Percentiles rank a stretch among this genome's conserved stretches.
Conservation (phyloP, 2,888 invertebrate species). For the Penaeus monodon region DNA sequence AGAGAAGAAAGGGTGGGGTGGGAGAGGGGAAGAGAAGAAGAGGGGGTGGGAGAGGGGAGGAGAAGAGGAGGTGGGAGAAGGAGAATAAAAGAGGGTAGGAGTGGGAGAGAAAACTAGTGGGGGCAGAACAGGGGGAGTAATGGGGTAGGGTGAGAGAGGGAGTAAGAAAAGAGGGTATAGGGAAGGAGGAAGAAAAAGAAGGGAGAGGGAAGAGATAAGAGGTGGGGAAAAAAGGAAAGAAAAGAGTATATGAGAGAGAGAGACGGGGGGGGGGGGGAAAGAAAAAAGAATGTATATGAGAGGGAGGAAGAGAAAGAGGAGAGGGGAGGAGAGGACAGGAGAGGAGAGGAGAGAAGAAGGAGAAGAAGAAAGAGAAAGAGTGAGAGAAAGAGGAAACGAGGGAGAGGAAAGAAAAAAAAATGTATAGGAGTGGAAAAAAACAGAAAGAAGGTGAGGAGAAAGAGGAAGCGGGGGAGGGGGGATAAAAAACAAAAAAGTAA, state of each 20-base stretch:
- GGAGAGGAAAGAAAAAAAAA: background rate
- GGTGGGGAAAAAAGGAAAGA: rapidly evolving
- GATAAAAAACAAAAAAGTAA: background rate
- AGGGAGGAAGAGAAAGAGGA: background rate
- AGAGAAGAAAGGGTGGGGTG: too few relatives aligned
- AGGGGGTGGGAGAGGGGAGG: background rate
- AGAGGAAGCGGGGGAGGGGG: background rate
- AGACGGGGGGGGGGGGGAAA: background rate
- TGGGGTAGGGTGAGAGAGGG: background rate
- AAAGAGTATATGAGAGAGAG: background rate
- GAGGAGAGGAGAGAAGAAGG: background rate
- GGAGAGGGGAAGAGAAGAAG: background rate
- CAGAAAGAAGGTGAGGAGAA: background rate
- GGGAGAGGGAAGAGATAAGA: background rate
- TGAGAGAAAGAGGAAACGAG: background rate
- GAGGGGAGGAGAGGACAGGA: background rate
- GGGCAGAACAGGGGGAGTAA: too few relatives aligned
- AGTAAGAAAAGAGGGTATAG: background rate
- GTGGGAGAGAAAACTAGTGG: background rate
- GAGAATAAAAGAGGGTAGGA: background rate
- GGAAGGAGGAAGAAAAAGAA: background rate
- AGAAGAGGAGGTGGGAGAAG: background rate
- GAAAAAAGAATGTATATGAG: background rate
- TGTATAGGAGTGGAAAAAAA: background rate
- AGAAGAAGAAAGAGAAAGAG: background rate